phyloP scores from a whole-genome alignment of 1,140 invertebrate species.

The Drosophila kanapiae region DNA sequence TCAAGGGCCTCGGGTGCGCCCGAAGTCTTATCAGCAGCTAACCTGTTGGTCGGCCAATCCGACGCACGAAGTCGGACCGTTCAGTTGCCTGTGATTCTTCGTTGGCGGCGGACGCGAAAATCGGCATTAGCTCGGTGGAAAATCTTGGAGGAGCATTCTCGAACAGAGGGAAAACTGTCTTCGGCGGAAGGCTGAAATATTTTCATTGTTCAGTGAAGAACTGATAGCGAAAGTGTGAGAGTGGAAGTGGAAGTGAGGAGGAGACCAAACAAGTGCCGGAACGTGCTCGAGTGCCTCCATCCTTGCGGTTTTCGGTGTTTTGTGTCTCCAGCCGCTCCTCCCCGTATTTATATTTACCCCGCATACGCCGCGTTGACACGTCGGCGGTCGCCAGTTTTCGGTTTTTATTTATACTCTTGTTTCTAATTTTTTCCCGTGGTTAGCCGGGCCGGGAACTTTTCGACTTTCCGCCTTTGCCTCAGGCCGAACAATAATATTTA shows the following conservation, averaged over 20 bases:
- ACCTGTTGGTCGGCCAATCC: slow-evolving; percentile 68
- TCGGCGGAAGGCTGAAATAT: slow-evolving; percentile 19
- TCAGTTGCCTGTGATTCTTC: slow-evolving; percentile 79
- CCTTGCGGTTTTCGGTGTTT: slow-evolving; percentile 46
- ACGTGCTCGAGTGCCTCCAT: slow-evolving; percentile 70
- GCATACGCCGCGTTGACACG: slow-evolving; percentile 41
- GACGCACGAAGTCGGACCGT: slow-evolving; percentile 25
- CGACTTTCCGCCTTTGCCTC: slow-evolving; percentile 6
- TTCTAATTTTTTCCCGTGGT: slow-evolving; percentile 32
- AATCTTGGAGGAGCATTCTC: slow-evolving; percentile 15
- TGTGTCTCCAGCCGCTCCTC: slow-evolving; percentile 13
- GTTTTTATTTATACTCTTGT: slow-evolving; percentile 52
- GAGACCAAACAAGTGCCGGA: slow-evolving; percentile 67
- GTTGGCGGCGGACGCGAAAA: slow-evolving; percentile 66
- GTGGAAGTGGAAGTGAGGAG: slow-evolving; percentile 17
- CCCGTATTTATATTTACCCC: slow-evolving; percentile 30
- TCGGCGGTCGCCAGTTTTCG: slow-evolving; percentile 55
- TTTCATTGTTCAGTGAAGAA: slow-evolving; percentile 27
- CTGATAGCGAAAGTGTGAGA: slow-evolving; percentile 48
- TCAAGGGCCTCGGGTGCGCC: slow-evolving; percentile 23
- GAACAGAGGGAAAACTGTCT: slow-evolving; percentile 31
- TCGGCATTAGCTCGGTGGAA: slow-evolving; percentile 43
- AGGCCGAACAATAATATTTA: slow-evolving; percentile 30
- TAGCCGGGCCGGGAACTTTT: slow-evolving; percentile 32
- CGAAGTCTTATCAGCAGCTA: slow-evolving; percentile 73